A percentile compares a stretch with the other conserved stretches of the same genome.
phyloP scores from a whole-genome alignment of 2,888 invertebrate species.

The Pheosia gnoma region DNA sequence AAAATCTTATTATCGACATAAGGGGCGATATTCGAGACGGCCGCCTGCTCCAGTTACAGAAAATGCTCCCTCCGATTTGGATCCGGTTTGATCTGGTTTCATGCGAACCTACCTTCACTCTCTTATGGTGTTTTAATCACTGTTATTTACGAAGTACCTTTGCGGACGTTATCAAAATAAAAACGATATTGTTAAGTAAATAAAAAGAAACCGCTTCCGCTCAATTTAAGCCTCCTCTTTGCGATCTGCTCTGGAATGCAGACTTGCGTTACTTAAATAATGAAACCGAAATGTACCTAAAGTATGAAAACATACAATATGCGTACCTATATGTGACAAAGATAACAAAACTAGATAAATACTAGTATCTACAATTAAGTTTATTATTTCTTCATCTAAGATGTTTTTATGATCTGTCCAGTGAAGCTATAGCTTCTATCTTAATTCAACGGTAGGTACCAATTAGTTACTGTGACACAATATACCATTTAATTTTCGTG shows the following conservation, averaged over 20 bases:
- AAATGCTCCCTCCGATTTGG: constrained; percentile 74
- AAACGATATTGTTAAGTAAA: constrained; percentile 46
- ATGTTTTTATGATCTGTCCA: too few species aligned
- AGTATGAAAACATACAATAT: too few species aligned
- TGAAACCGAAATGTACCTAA: too few species aligned
- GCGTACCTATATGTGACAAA: too few species aligned
- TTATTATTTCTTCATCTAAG: too few species aligned
- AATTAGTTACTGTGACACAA: background rate
- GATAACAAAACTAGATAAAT: too few species aligned
- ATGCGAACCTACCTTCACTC: constrained; percentile 71
- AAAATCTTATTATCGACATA: constrained; percentile 81
- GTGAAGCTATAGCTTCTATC: too few species aligned
- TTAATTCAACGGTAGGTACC: too few species aligned
- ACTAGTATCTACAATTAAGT: too few species aligned
- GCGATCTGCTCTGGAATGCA: constrained; percentile 13
- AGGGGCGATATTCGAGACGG: constrained; percentile 80
- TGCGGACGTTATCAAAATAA: constrained; percentile 43
- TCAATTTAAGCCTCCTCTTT: constrained; percentile 22
- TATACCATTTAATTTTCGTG: background rate
- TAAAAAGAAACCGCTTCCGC: constrained; percentile 27
- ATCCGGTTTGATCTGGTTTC: constrained; percentile 80
- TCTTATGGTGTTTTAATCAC: constrained; percentile 73
- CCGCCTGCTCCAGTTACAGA: constrained; percentile 80
- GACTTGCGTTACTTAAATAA: background rate
- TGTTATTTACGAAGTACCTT: constrained; percentile 55